A percentile compares a stretch with the other conserved stretches of the same genome.
Conservation (phyloP, 1,140 invertebrate genomes). For the Drosophila repletoides region DNA sequence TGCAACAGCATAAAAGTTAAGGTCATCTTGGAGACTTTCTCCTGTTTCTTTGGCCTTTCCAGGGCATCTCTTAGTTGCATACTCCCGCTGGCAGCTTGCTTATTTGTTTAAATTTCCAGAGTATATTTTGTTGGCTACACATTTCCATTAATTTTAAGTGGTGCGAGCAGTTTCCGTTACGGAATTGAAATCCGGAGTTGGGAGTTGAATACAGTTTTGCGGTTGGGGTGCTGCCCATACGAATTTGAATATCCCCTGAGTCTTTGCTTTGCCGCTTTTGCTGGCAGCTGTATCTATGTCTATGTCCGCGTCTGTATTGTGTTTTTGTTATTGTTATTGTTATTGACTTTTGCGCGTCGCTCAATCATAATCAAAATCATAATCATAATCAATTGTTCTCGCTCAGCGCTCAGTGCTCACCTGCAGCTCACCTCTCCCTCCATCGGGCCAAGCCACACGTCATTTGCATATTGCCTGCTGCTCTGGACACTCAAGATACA, state of each 20-base stretch:
- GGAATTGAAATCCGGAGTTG: constrained; percentile 21
- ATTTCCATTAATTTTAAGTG: constrained; percentile 81
- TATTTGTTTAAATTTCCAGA: constrained; percentile 66
- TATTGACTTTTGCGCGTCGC: constrained; percentile 72
- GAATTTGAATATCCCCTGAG: no score
- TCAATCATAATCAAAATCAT: constrained; percentile 75
- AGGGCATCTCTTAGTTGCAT: no score
- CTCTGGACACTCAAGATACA: no score
- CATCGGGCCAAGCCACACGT: constrained; percentile 37
- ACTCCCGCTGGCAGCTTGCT: no score
- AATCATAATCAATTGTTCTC: constrained; percentile 71
- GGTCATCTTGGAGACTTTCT: no score
- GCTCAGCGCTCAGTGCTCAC: constrained; percentile 36
- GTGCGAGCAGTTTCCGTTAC: constrained; percentile 19
- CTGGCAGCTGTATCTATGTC: constrained; percentile 30
- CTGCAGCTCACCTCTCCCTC: constrained; percentile 53
- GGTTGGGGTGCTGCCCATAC: constrained; percentile 11
- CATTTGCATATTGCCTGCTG: constrained; percentile 68
- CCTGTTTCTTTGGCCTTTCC: no score
- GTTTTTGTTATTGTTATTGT: constrained; percentile 72
- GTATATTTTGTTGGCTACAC: constrained; percentile 44
- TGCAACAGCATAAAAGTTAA: no score
- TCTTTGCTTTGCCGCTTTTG: constrained; percentile 45
- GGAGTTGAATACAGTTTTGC: no score
- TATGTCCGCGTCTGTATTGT: constrained; percentile 64